Conservation (phyloP, 2,888 invertebrate genomes). For the Drosophila robusta region DNA sequence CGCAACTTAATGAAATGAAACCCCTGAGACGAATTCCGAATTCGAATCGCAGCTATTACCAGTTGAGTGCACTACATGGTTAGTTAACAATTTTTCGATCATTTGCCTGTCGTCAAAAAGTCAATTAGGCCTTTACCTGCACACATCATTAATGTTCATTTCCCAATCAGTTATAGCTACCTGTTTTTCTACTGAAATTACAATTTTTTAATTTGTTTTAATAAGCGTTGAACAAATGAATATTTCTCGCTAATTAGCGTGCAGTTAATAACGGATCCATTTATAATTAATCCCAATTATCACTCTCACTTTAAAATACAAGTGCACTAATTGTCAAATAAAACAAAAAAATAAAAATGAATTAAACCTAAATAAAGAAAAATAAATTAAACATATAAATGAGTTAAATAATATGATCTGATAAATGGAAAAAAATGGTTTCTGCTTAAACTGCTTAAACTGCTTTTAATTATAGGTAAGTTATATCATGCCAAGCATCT, state of each 20-base stretch:
- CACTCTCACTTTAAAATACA: conserved; percentile 18
- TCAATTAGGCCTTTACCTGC: neutral
- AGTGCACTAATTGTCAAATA: no score
- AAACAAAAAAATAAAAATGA: neutral
- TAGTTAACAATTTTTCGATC: neutral
- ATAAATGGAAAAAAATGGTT: no score
- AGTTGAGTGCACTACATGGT: no score
- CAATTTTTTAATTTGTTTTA: conserved; percentile 1
- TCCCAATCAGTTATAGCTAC: conserved; percentile 41
- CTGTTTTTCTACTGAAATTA: conserved; percentile 11
- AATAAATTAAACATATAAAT: neutral
- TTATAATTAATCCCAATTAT: conserved; percentile 36
- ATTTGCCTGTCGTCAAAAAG: neutral
- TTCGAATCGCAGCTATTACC: neutral
- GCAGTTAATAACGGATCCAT: conserved; percentile 18
- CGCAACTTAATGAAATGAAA: conserved; percentile 19
- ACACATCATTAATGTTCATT: conserved; percentile 43
- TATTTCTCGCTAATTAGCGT: conserved; percentile 5
- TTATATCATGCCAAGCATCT: neutral
- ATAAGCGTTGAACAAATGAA: conserved; percentile 5
- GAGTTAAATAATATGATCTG: no score
- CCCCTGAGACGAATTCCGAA: neutral
- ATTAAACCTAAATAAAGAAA: neutral
- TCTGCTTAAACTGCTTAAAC: no score
- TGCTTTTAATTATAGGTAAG: no score